A percentile compares a stretch with the other conserved stretches of the same genome.
Conservation (phyloP, 2,888 invertebrate genomes). For the Polietes domitor region DNA sequence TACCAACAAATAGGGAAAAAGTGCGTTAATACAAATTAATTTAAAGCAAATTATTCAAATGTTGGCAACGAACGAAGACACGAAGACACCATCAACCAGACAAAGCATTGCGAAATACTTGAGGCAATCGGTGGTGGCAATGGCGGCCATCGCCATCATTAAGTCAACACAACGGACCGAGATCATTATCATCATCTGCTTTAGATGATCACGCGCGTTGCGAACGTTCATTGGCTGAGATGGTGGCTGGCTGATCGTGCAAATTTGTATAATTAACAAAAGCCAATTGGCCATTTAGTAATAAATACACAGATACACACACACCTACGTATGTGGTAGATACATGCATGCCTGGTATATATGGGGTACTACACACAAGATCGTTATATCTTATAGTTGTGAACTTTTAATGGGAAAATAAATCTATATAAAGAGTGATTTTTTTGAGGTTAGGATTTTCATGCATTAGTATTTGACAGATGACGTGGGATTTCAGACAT, state of each 20-base stretch:
- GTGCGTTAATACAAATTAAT: conserved; percentile 49
- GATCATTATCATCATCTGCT: conserved; percentile 4
- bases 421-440: no score
- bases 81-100: neutral
- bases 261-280: conserved; percentile 40
- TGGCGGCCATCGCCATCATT: neutral
- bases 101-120: neutral
- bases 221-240: conserved; percentile 7
- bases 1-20: conserved; percentile 27
- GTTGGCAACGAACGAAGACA: conserved; percentile 25
- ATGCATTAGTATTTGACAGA: no score
- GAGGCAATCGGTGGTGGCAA: neutral
- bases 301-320: neutral
- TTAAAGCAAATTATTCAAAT: conserved; percentile 62
- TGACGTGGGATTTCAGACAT: no score
- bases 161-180: neutral
- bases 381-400: no score
- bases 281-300: conserved; percentile 46
- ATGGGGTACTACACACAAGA: neutral
- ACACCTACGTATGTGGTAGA: neutral
- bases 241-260: conserved; percentile 1
- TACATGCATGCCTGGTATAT: neutral
- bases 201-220: neutral
- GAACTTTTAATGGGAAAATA: no score
- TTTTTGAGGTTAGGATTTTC: no score